A percentile compares a stretch with the other conserved stretches of the same genome.
Conservation (phyloP, 2,797 vertebrate genomes). For the Rhodeus uyekii region DNA sequence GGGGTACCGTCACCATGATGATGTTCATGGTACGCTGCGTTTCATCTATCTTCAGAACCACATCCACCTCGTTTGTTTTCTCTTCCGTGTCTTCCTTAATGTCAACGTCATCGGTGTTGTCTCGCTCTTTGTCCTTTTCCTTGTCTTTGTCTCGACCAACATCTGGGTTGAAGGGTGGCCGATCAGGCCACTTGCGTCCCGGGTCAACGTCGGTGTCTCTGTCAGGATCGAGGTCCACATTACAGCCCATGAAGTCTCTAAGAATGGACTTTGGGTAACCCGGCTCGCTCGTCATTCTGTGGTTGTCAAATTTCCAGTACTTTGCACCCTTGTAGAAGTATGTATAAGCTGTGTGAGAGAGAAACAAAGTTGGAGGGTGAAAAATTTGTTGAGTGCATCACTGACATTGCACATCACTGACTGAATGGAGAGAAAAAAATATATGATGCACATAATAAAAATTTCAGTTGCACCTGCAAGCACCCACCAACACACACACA, state of each 20-base stretch:
- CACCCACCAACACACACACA: neutral
- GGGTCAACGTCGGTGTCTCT: constrained; percentile 67
- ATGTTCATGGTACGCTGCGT: constrained; percentile 90
- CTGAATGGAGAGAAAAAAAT: neutral
- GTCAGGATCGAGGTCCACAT: constrained; percentile 77
- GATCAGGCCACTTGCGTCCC: constrained; percentile 79
- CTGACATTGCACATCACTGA: too few species aligned
- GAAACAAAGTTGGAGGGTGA: neutral
- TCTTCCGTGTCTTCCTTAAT: constrained; percentile 69
- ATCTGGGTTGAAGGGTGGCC: constrained; percentile 78
- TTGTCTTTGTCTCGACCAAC: constrained; percentile 66
- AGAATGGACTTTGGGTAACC: constrained; percentile 97
- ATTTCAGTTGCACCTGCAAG: neutral
- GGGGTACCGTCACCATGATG: constrained; percentile 89
- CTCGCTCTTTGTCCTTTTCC: constrained; percentile 50
- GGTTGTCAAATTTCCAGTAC: constrained; percentile 99
- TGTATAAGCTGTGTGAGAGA: constrained; percentile 82
- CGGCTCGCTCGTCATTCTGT: constrained; percentile 91
- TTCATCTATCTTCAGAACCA: constrained; percentile 92
- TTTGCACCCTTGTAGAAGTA: constrained; percentile 95
- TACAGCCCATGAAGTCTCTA: constrained; percentile 96
- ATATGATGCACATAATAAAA: neutral
- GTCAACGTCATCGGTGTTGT: constrained; percentile 53
- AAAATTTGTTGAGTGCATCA: too few species aligned
- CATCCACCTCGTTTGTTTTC: constrained; percentile 85